Conservation (phyloP, 1,140 invertebrate genomes). For the Drosophila punjabiensis region DNA sequence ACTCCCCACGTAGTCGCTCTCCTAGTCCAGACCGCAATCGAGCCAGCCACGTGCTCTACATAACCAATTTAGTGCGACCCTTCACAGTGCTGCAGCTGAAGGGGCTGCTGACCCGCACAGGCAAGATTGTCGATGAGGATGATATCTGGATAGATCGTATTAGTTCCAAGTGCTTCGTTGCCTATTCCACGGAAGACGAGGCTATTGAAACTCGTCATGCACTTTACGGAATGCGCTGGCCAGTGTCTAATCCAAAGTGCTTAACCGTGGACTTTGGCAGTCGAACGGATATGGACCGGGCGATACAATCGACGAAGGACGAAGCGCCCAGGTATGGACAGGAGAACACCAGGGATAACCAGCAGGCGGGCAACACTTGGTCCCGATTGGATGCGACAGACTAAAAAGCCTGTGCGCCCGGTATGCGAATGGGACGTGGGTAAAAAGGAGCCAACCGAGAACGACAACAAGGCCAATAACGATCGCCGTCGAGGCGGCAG, state of each 20-base stretch:
- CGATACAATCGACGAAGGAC: slow-evolving; percentile 86
- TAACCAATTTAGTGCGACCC: slow-evolving; percentile 96
- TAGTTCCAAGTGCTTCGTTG: slow-evolving; percentile 97
- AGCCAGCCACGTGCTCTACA: slow-evolving; percentile 92
- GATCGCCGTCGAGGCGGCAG: slow-evolving; percentile 64
- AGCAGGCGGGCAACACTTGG: slow-evolving; percentile 72
- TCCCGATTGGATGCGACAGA: slow-evolving; percentile 72
- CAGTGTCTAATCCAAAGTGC: slow-evolving; percentile 96
- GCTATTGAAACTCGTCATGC: slow-evolving; percentile 96
- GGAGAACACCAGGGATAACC: slow-evolving; percentile 75
- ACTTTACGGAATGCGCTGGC: slow-evolving; percentile 97
- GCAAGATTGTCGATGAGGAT: slow-evolving; percentile 94
- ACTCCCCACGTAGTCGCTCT: slow-evolving; percentile 86
- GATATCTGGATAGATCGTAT: slow-evolving; percentile 99
- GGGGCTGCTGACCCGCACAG: slow-evolving; percentile 95
- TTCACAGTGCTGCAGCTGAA: slow-evolving; percentile 97
- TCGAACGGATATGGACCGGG: slow-evolving; percentile 91
- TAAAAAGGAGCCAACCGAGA: slow-evolving; percentile 90
- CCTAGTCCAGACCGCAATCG: slow-evolving; percentile 92
- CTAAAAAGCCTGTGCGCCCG: slow-evolving; percentile 85
- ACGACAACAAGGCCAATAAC: slow-evolving; percentile 78
- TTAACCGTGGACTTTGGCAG: slow-evolving; percentile 96
- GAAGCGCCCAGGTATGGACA: slow-evolving; percentile 70
- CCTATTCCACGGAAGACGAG: slow-evolving; percentile 89
- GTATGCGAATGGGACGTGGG: slow-evolving; percentile 96